phyloP scores from a whole-genome alignment of 2,888 invertebrate species.

The Gymnocheta viridis region DNA sequence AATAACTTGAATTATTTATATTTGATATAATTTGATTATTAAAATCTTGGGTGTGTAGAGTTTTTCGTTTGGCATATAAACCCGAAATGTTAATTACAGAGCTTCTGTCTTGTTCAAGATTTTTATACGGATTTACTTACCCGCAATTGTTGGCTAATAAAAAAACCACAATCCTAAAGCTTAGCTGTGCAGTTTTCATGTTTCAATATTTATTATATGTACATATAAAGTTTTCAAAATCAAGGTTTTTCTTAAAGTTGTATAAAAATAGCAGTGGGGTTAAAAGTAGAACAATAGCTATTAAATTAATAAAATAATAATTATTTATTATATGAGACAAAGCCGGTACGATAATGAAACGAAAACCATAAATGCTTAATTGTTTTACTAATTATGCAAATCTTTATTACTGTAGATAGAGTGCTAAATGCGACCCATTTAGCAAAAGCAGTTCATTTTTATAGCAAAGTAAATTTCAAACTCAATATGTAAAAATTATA shows the following conservation, averaged over 20 bases:
- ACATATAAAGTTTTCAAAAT: slow-evolving; percentile 17
- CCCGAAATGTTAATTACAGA: slow-evolving; percentile 44
- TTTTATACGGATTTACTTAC: too few relatives aligned
- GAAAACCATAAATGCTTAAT: slow-evolving; percentile 25
- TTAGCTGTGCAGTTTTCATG: not conserved
- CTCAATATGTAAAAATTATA: too few relatives aligned
- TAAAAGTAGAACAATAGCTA: slow-evolving; percentile 3
- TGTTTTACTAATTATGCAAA: slow-evolving; percentile 41
- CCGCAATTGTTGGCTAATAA: too few relatives aligned
- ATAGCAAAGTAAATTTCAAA: too few relatives aligned
- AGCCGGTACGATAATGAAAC: slow-evolving; percentile 21
- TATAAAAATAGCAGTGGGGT: not conserved
- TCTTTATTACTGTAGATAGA: slow-evolving; percentile 9
- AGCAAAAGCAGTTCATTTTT: too few relatives aligned
- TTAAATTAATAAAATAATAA: slow-evolving; percentile 17
- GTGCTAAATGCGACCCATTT: not conserved
- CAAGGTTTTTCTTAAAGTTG: not conserved
- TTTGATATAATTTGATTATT: not conserved
- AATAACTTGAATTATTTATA: slow-evolving; percentile 18
- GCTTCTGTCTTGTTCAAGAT: slow-evolving; percentile 45
- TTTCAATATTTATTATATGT: slow-evolving; percentile 12
- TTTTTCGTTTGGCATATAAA: slow-evolving; percentile 31
- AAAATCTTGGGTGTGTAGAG: slow-evolving; percentile 34
- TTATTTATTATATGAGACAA: slow-evolving; percentile 30
- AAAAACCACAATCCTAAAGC: not conserved